Percentiles rank a stretch among this genome's conserved stretches.
phyloP scores from a whole-genome alignment of 2,797 vertebrate genomes.

The Petrocephalus sullivani region DNA sequence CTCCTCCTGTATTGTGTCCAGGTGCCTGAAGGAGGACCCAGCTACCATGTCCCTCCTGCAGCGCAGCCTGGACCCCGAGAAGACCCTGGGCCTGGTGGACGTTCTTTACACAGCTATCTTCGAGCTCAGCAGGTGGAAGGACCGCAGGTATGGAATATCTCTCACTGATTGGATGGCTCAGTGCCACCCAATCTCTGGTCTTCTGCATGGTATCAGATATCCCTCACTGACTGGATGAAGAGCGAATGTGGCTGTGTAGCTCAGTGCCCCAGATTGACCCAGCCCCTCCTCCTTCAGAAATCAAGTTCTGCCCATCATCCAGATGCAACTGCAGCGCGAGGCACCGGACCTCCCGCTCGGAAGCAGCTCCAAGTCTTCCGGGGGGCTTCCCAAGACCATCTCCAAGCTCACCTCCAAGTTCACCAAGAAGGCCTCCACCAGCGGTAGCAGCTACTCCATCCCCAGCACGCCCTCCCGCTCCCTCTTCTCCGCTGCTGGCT shows the following conservation, averaged over 20 bases:
- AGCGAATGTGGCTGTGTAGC: neutral
- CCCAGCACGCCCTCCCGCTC: conserved; percentile 85
- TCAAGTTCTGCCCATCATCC: conserved; percentile 88
- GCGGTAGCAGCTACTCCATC: conserved; percentile 82
- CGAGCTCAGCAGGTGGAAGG: conserved; percentile 88
- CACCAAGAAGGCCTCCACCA: conserved; percentile 89
- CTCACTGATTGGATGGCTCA: neutral
- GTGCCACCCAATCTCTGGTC: neutral
- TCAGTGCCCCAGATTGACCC: neutral
- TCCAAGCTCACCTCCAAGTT: conserved; percentile 96
- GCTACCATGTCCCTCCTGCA: conserved; percentile 97
- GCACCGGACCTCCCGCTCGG: conserved; percentile 76
- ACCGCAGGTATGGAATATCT: conserved; percentile 73
- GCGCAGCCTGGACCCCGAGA: conserved; percentile 94
- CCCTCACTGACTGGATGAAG: neutral
- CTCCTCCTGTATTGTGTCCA: conserved; percentile 40
- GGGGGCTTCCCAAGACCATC: conserved; percentile 92
- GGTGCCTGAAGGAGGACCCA: conserved; percentile 98
- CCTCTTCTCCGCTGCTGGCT: conserved; percentile 62
- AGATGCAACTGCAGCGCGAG: conserved; percentile 93
- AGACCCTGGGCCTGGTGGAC: conserved; percentile 88
- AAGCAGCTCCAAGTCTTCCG: conserved; percentile 78
- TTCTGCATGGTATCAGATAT: no score
- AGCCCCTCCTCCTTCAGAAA: conserved; percentile 62
- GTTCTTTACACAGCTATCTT: conserved; percentile 93